phyloP scores from a whole-genome alignment of 2,888 invertebrate species.

The Diabrotica balteata region DNA sequence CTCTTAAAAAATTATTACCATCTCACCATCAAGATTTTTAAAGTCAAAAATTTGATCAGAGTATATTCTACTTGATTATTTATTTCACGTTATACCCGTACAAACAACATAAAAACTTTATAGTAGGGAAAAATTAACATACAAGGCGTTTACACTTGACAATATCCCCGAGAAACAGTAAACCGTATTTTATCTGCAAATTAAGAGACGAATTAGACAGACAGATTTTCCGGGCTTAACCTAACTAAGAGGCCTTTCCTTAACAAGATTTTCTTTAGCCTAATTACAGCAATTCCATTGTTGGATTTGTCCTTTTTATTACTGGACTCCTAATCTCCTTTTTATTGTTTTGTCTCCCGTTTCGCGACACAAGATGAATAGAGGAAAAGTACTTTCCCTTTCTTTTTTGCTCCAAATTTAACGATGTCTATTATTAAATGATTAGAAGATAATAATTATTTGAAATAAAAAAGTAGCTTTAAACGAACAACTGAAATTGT shows the following conservation, averaged over 20 bases:
- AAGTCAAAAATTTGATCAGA: background rate
- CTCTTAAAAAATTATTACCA: background rate
- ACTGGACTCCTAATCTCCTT: conserved; percentile 32
- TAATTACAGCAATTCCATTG: conserved; percentile 43
- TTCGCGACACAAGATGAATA: conserved; percentile 21
- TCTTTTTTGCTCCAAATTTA: background rate
- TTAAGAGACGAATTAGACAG: conserved; percentile 50
- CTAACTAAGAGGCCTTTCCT: conserved; percentile 45
- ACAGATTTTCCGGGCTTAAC: conserved; percentile 50
- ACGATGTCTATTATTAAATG: background rate
- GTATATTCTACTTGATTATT: background rate
- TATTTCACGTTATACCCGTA: background rate
- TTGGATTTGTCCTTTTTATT: conserved; percentile 37
- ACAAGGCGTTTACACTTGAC: conserved; percentile 36
- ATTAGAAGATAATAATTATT: background rate
- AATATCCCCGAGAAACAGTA: conserved; percentile 32
- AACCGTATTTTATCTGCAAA: conserved; percentile 45
- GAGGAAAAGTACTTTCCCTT: conserved; percentile 3
- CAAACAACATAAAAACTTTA: conserved; percentile 1
- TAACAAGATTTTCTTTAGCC: conserved; percentile 47
- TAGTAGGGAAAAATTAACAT: conserved; percentile 36
- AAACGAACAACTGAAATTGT: too few relatives aligned
- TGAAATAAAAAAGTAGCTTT: too few relatives aligned
- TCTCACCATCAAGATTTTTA: background rate
- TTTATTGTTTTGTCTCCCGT: conserved; percentile 25